Evolutionary conservation across 1,140 invertebrate species (phyloP), one percentile per base, ranked within the genome.

Genomic region (Ceratosolen solmsi): DNA sequence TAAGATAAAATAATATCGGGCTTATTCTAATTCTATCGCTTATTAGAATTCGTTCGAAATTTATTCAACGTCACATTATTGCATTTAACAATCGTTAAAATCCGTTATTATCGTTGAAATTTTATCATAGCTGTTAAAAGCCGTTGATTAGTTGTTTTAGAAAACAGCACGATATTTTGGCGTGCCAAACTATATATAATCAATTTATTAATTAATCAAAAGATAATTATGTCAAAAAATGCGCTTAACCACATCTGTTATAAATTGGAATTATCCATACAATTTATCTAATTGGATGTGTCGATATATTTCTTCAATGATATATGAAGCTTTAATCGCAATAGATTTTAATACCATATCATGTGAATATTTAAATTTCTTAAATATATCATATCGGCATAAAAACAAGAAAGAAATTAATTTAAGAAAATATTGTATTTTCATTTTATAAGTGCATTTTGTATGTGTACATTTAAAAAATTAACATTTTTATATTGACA

Each of bases 81-180:
- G 9, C 8, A 36, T 2, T 36, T 27, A 65, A 33, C 17, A 3
- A 36, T 36, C 30, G 20, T 13, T 33, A 65, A 65, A 65, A 65
- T 65, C 13, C 30, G 1, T 65, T 65, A 36, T 65, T 30, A 36
- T 36, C 33, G 20, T 65, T 65, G n/a, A 68, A 68, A n/a, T 38
- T 22, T n/a, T 68, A 68, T 68, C 63, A 68, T n/a, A 68, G 33
- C 11, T 68, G 15, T 68, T n/a, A 68, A 38, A 68, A 22, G 15
- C 11, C 33, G 27, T 68, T 68, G 63, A 68, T 38, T 63, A 7
- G 30, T 63, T 68, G 15, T 38, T 68, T 68, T n/a, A 38, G 9
- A 0, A 68, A 68, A 22, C 15, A 38, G 7, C 33, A 68, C 63
- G 63, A 38, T 68, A 38, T 68, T 36, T 68, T 38, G 22, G 27